Evolutionary conservation across 2,888 invertebrate species (phyloP).

Genomic region (Aspidapion aeneum): DNA sequence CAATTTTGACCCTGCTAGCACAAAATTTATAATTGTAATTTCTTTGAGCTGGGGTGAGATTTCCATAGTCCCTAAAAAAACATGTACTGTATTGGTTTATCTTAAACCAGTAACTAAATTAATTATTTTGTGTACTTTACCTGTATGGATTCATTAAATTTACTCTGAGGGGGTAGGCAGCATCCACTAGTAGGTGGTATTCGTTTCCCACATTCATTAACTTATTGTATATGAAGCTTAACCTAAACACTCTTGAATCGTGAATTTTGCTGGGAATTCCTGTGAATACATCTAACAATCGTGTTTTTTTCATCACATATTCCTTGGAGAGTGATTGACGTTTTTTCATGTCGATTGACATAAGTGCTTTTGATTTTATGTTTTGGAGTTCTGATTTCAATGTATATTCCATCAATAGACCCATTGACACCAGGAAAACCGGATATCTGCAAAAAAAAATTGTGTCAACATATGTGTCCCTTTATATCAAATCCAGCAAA

Average conservation of each 20-base stretch:
- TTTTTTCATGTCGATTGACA: conserved; percentile 34
- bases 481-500: too few relatives aligned
- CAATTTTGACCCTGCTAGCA: conserved; percentile 34
- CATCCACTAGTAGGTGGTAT: conserved; percentile 34
- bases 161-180: conserved; percentile 32
- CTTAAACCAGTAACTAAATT: not conserved
- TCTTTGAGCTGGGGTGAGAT: conserved; percentile 29
- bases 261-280: conserved; percentile 36
- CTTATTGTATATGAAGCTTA: conserved; percentile 25
- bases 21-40: conserved; percentile 33
- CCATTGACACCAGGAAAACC: conserved; percentile 27
- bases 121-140: not conserved
- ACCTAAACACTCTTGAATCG: conserved; percentile 31
- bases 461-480: too few relatives aligned
- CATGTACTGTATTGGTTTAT: not conserved
- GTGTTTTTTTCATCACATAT: conserved; percentile 34
- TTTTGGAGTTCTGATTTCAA: conserved; percentile 32
- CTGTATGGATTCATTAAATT: conserved; percentile 32
- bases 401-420: conserved; percentile 29
- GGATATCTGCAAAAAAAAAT: conserved; percentile 15
- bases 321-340: conserved; percentile 34
- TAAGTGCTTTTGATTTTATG: conserved; percentile 38
- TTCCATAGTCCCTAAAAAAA: conserved; percentile 29
- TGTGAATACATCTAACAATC: conserved; percentile 34
- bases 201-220: conserved; percentile 11